Evolutionary conservation across 2,888 invertebrate genomes (phyloP), one percentile per base, ranked within the genome.

Genomic region (Eurytoma californica): DNA sequence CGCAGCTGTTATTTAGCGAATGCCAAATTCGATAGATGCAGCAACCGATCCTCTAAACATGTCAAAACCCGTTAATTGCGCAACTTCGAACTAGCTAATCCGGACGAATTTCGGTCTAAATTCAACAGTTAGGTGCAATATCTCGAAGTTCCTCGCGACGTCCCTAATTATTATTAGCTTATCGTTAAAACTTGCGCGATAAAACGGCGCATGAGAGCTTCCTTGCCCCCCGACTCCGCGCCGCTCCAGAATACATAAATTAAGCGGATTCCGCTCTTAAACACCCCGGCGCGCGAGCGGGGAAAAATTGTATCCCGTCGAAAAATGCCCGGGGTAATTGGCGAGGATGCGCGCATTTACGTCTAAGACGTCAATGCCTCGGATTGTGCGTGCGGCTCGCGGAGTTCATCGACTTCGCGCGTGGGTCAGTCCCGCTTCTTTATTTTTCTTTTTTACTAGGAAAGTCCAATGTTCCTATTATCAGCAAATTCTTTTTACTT

Each of bases 141-240:
- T 39, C 39, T 39, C 39, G 9, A 39, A 39, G 9, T 39, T 39
- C 55, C 72, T 20, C 14, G n/a, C n/a, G 47, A 20, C 51, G 5
- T n/a, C 16, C 30, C 55, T 68, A 73, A 78, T 68, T 58, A 69
- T 69, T 78, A 73, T 73, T 65, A 57, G 68, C 73, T 78, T 69
- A 78, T 68, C 78, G 69, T 69, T 78, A 68, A 73, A 69, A 73
- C 63, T 73, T 63, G 30, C 28, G 20, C 39, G 63, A 24, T 47
- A 39, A 53, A 49, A 58, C 18, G 4, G 58, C 13, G 58, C 58
- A 20, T 3, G 20, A 28, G 12, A 3, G 16, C 39, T 14, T 51
- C 51, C 53, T 5, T 14, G 14, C 53, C n/a, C 53, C 14, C 0
- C 12, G 24, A 13, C 60, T 60, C 4, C 39, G n/a, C 3, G 14